phyloP scores from a whole-genome alignment of 2,888 invertebrate species.

The Cloeon dipterum region DNA sequence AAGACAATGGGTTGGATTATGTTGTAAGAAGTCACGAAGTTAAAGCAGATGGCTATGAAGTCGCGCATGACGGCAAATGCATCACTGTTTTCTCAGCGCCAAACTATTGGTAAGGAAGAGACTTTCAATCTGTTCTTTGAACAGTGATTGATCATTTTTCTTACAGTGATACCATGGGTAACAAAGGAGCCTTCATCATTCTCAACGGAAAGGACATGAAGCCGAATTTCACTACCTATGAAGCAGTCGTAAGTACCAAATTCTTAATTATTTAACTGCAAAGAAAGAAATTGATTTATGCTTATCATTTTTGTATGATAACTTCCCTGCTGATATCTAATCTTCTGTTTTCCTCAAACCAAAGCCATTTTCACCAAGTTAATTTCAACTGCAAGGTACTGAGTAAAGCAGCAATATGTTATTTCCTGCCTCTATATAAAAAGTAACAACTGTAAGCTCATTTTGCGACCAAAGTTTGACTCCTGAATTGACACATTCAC shows the following conservation, averaged over 20 bases:
- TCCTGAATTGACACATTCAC: too few species aligned
- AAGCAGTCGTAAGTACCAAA: constrained; percentile 62
- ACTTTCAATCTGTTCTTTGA: not conserved
- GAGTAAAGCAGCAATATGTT: too few species aligned
- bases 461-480: too few species aligned
- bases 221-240: constrained; percentile 78
- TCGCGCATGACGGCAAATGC: constrained; percentile 84
- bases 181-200: constrained; percentile 93
- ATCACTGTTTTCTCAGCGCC: constrained; percentile 99
- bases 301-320: constrained; percentile 1
- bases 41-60: constrained; percentile 87
- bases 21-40: constrained; percentile 94
- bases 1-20: constrained; percentile 72
- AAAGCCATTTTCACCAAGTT: constrained; percentile 1
- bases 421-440: too few species aligned
- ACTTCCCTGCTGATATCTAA: not conserved
- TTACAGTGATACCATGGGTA: constrained; percentile 94
- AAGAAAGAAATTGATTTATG: constrained; percentile 2
- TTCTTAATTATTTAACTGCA: constrained; percentile 2
- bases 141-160: constrained; percentile 7
- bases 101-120: constrained; percentile 71
- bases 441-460: too few species aligned
- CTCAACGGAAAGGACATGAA: constrained; percentile 76
- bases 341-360: constrained; percentile 2
- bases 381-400: too few species aligned